phyloP scores from a whole-genome alignment of 2,797 vertebrate species.

The Cynopterus sphinx region DNA sequence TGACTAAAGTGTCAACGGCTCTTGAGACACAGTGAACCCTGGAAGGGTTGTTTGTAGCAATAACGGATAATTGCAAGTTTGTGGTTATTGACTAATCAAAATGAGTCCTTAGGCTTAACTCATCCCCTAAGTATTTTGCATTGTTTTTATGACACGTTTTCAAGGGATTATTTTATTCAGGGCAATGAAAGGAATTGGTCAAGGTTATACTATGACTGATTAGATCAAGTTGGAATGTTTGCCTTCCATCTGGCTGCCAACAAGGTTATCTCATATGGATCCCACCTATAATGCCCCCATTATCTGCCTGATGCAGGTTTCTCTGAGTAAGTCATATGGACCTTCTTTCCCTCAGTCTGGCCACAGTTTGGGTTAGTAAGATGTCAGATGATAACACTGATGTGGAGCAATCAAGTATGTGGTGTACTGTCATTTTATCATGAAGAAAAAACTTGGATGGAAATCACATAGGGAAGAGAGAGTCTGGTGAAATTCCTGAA shows the following conservation, averaged over 20 bases:
- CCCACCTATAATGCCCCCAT: not conserved
- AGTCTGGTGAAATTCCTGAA: not conserved
- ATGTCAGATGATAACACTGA: not conserved
- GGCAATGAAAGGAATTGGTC: not conserved
- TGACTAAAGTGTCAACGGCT: not conserved
- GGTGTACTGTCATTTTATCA: not conserved
- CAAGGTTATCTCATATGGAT: not conserved
- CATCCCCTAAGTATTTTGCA: not conserved
- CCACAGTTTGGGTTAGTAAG: not conserved
- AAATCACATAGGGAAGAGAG: not conserved
- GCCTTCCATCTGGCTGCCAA: not conserved
- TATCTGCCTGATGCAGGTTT: not conserved
- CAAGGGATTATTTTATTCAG: not conserved
- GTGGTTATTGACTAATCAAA: conserved; percentile 45
- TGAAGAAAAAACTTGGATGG: not conserved
- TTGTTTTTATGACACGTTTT: conserved; percentile 20
- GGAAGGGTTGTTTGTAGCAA: not conserved
- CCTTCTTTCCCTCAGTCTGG: not conserved
- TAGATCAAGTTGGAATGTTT: not conserved
- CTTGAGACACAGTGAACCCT: conserved; percentile 9
- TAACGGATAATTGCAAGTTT: conserved; percentile 15
- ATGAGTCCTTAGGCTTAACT: not conserved
- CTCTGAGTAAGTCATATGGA: not conserved
- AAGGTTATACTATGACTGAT: not conserved
- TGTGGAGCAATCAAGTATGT: not conserved